Conservation (phyloP, 53 echinoderm and acorn worm species). For the Zoroaster sp. region DNA sequence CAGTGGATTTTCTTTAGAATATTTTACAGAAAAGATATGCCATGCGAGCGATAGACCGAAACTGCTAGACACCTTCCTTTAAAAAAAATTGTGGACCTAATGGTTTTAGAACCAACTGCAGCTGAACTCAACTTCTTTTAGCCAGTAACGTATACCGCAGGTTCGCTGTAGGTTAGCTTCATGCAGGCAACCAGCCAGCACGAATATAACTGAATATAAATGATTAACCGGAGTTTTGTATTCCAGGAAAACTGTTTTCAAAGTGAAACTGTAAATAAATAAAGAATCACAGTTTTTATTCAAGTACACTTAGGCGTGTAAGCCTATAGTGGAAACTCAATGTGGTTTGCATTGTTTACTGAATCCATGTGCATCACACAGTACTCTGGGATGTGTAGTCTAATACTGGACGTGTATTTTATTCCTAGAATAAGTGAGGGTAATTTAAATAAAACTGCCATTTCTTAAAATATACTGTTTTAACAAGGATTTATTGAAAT, state of each 20-base stretch:
- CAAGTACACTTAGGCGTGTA: too few relatives aligned
- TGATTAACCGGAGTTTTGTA: background rate
- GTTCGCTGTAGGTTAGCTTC: background rate
- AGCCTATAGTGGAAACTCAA: too few relatives aligned
- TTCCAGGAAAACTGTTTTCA: background rate
- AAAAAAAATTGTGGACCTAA: background rate
- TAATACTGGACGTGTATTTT: too few relatives aligned
- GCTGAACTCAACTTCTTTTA: background rate
- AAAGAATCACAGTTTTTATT: too few relatives aligned
- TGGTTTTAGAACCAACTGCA: background rate
- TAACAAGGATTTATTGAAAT: too few relatives aligned
- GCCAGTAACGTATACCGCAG: background rate
- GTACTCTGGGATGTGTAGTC: too few relatives aligned
- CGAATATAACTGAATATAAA: background rate
- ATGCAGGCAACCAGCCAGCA: background rate
- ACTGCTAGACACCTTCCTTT: constrained; percentile 34
- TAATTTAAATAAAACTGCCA: too few relatives aligned
- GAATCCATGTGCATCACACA: too few relatives aligned
- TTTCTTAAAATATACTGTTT: too few relatives aligned
- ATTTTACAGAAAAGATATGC: constrained; percentile 27
- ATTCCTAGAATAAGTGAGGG: too few relatives aligned
- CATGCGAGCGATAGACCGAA: constrained; percentile 33
- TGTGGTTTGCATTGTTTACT: too few relatives aligned
- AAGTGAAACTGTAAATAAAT: background rate
- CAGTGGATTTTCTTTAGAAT: constrained; percentile 16